Percentiles rank a stretch among this genome's conserved stretches.
Evolutionary conservation across 2,888 invertebrate genomes (phyloP).

Genomic region (Dryocosmus kuriphilus): DNA sequence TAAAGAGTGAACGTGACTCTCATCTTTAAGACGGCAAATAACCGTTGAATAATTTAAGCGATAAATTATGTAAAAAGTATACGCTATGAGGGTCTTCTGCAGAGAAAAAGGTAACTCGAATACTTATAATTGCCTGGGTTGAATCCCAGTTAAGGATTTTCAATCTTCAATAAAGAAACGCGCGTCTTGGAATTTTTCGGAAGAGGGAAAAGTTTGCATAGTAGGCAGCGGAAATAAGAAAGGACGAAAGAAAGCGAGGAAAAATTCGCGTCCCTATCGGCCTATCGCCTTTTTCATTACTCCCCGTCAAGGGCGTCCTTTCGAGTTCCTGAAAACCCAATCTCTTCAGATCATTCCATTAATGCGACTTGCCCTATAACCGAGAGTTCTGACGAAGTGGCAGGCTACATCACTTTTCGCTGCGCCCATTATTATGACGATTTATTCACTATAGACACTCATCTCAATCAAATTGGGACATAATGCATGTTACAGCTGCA

Average conservation of each 20-base stretch:
- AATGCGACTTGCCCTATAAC: constrained; percentile 47
- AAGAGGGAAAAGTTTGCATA: constrained; percentile 23
- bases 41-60: background rate
- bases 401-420: constrained; percentile 25
- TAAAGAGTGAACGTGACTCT: background rate
- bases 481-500: constrained; percentile 2
- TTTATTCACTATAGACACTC: too few relatives aligned
- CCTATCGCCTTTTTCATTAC: constrained; percentile 39
- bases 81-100: background rate
- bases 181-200: background rate
- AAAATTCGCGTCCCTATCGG: constrained; percentile 40
- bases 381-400: constrained; percentile 34
- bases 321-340: constrained; percentile 45
- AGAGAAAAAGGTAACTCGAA: constrained; percentile 1
- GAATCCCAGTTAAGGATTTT: constrained; percentile 34
- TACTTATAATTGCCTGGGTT: constrained; percentile 34
- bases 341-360: constrained; percentile 53
- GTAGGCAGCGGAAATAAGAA: constrained; percentile 23
- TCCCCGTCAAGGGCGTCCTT: constrained; percentile 31
- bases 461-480: constrained; percentile 5
- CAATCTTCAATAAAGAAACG: constrained; percentile 10
- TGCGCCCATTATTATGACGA: constrained; percentile 16
- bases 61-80: constrained; percentile 17
- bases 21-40: background rate
- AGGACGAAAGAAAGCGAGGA: constrained; percentile 30